Base-by-base conservation (phyloP, 2,797 vertebrate genomes). In the Enteromius paludinosus region DNA sequence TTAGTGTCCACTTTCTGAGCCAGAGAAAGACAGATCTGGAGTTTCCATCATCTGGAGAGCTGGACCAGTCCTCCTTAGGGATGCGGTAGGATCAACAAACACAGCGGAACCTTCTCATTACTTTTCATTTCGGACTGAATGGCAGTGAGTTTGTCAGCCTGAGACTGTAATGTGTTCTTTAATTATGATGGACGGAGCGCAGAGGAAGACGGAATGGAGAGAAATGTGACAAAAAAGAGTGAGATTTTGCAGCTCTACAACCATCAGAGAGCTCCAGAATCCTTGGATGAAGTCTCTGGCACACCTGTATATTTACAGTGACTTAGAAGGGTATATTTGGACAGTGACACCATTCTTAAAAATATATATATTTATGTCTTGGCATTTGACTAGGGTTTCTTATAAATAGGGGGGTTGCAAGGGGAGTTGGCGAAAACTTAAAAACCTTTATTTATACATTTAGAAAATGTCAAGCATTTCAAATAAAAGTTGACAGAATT, bases 161-260 rank as follows among this genome's bases (percentile, higher is more conserved):
- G 23, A 41, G 54, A 76, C 52, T 61, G 83, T 54, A 71, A 70
- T 81, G 78, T 85, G 35, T 43, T 75, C 49, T 76, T 82, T 69
- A 82, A 82, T 76, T 68, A 68, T 82, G 81, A 82, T 82, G 72
- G 81, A 56, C 81, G 61, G 35, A 66, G 72, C 2, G 1, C 72
- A 82, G 80, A 8, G 23, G 6, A 75, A 76, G 35, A 66, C 20
- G 33, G n/a, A 65, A 73, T 64, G 5, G 70, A 49, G n/a, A 64
- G 30, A 73, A 49, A 38, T 81, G 69, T 73, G 56, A 38, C 72
- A 61, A 72, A 35, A 35, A 54, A 72, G 17, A 25, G 15, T 12
- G 7, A 79, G 30, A 72, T 30, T 43, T 79, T 62, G 71, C 62
- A 52, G 52, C 20, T 76, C 18, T 30, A 28, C 10, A 15, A 23